Conservation (phyloP, 2,797 vertebrate species). For the Peromyscus eremicus region DNA sequence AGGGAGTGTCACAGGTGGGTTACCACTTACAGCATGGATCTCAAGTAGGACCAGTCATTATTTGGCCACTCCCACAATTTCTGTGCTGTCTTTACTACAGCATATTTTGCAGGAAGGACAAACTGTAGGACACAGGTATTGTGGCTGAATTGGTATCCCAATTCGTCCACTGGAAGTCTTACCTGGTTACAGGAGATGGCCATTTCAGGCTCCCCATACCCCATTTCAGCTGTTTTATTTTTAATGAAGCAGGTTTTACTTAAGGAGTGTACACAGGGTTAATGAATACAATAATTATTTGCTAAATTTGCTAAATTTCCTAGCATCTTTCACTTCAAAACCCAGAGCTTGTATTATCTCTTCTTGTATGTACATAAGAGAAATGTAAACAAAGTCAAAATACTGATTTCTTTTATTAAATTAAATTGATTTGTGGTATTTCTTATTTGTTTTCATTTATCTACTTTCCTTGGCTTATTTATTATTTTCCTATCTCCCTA, state of each 20-base stretch:
- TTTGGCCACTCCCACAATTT: background rate
- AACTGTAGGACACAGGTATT: background rate
- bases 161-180: background rate
- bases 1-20: too few species aligned
- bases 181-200: background rate
- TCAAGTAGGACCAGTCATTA: background rate
- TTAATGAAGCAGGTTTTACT: background rate
- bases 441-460: background rate
- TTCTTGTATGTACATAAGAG: background rate
- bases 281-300: background rate
- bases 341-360: background rate
- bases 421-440: background rate
- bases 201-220: background rate
- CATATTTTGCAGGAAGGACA: background rate
- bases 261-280: background rate
- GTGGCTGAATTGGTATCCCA: background rate
- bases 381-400: background rate
- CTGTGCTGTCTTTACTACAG: background rate
- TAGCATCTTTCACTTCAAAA: background rate
- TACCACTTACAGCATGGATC: background rate
- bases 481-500: background rate
- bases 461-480: background rate
- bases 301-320: background rate
- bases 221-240: background rate
- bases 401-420: background rate